phyloP scores from a whole-genome alignment of 1,140 invertebrate species.

The Orussus abietinus region DNA sequence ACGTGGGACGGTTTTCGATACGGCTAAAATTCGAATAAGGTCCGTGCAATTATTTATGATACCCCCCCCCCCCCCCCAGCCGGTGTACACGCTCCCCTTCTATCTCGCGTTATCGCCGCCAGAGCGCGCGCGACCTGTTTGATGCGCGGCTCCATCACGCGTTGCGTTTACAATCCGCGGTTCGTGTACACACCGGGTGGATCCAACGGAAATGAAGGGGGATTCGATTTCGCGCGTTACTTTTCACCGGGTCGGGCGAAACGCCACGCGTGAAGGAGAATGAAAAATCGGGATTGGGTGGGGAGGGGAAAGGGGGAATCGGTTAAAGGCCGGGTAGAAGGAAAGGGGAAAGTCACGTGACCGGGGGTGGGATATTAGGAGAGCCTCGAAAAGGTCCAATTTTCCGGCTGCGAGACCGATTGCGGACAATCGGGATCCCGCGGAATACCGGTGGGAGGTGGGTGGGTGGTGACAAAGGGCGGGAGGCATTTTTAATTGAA shows the following conservation, averaged over 20 bases:
- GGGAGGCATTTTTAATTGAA: no score
- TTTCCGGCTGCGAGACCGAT: no score
- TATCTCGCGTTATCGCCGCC: no score
- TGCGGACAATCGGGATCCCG: no score
- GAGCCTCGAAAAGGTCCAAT: no score
- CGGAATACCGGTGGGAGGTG: no score
- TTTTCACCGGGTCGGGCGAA: constrained; percentile 2
- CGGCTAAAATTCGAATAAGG: constrained; percentile 38
- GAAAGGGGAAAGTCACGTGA: no score
- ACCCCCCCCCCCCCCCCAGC: constrained; percentile 27
- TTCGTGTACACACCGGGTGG: background rate
- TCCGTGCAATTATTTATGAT: constrained; percentile 44
- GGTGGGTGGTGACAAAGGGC: no score
- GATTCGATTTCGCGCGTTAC: background rate
- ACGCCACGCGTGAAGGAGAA: constrained; percentile 5
- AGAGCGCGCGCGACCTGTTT: background rate
- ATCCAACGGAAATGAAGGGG: background rate
- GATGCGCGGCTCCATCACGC: background rate
- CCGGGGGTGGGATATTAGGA: no score
- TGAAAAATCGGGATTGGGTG: no score
- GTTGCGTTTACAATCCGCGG: background rate
- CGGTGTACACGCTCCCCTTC: no score
- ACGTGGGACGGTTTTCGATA: constrained; percentile 25
- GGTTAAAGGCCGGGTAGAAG: no score
- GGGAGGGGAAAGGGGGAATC: constrained; percentile 10